phyloP scores from a whole-genome alignment of 2,797 vertebrate genomes.

The Sciaenops ocellatus region DNA sequence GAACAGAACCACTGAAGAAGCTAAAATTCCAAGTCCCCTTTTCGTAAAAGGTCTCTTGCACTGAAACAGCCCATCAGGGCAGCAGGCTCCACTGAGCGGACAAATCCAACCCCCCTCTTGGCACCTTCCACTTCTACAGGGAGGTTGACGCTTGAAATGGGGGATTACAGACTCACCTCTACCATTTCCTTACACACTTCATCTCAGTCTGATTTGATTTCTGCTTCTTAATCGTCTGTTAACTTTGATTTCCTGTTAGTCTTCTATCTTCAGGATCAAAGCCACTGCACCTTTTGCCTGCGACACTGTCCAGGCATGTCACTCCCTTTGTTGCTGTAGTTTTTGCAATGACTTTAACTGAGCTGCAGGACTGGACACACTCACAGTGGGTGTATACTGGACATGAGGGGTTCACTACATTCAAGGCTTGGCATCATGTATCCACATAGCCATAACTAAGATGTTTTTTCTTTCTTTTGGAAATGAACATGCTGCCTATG shows the following conservation, averaged over 20 bases:
- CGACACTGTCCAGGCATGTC: conserved; percentile 26
- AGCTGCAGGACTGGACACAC: conserved; percentile 41
- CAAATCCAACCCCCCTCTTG: conserved; percentile 34
- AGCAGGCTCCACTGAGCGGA: conserved; percentile 47
- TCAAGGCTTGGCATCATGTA: conserved; percentile 33
- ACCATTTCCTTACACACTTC: conserved; percentile 46
- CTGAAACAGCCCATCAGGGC: conserved; percentile 67
- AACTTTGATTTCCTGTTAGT: conserved; percentile 36
- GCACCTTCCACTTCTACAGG: conserved; percentile 40
- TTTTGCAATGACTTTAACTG: conserved; percentile 39
- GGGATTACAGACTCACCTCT: conserved; percentile 60
- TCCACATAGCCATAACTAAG: conserved; percentile 53
- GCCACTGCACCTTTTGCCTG: conserved; percentile 62
- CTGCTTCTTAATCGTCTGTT: conserved; percentile 34
- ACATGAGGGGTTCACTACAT: conserved; percentile 35
- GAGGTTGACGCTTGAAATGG: conserved; percentile 43
- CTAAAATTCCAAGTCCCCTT: conserved; percentile 54
- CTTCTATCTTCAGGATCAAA: conserved; percentile 57
- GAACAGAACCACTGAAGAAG: conserved; percentile 65
- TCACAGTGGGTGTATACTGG: conserved; percentile 11
- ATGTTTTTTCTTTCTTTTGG: conserved; percentile 20
- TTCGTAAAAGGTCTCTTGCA: conserved; percentile 74
- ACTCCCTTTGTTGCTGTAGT: conserved; percentile 29
- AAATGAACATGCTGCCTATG: conserved; percentile 58
- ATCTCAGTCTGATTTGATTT: conserved; percentile 42